Conservation (phyloP, 2,113 vertebrate genomes). For the Prolemur simus region DNA sequence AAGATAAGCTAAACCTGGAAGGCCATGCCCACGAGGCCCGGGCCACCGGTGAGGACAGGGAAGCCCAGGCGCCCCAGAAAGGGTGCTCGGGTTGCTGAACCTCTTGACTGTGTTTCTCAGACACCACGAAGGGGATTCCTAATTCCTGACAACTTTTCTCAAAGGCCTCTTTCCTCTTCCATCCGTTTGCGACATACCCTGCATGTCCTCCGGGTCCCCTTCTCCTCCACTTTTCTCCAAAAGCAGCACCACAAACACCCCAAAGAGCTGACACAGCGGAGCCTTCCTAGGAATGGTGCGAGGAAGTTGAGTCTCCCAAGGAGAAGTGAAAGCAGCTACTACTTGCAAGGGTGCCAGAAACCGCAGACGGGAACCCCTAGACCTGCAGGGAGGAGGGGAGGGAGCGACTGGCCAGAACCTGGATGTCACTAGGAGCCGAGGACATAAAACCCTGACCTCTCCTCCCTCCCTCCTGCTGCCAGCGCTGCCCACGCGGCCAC, state of each 20-base stretch:
- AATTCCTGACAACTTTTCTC: background rate
- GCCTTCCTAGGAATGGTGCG: background rate
- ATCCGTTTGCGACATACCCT: background rate
- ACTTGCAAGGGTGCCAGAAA: background rate
- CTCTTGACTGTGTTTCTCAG: background rate
- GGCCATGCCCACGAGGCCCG: background rate
- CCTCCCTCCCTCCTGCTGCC: no score
- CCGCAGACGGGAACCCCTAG: no score
- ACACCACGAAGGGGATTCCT: background rate
- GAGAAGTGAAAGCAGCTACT: accelerated
- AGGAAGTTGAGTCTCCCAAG: background rate
- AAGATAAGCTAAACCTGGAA: background rate
- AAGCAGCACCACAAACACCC: background rate
- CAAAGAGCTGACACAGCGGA: background rate
- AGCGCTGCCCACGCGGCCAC: accelerated
- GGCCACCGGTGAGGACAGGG: background rate
- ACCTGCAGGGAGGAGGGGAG: background rate
- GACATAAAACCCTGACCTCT: background rate
- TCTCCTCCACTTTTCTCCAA: background rate
- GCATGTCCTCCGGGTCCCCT: no score
- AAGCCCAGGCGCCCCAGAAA: background rate
- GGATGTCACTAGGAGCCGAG: no score
- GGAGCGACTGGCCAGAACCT: background rate
- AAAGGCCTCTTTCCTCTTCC: background rate
- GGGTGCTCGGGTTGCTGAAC: background rate